Percentiles rank a stretch among this genome's conserved stretches.
Conservation (phyloP, 2,888 invertebrate genomes). For the Drosophila cyrtoloma region DNA sequence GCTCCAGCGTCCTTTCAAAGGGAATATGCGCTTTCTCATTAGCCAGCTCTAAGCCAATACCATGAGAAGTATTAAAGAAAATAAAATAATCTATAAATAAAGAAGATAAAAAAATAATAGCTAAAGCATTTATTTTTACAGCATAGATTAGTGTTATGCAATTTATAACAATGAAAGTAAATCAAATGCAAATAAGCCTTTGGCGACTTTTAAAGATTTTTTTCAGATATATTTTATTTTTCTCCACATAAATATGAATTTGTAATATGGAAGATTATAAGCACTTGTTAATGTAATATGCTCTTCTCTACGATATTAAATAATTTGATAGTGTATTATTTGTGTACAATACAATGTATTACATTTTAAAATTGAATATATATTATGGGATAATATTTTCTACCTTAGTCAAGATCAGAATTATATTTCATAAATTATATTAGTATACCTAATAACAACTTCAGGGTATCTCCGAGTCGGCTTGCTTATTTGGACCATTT, state of each 20-base stretch:
- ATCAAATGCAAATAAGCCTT: background rate
- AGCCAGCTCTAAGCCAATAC: background rate
- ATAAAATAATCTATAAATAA: background rate
- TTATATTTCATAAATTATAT: background rate
- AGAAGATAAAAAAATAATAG: background rate
- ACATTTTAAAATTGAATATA: background rate
- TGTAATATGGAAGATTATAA: background rate
- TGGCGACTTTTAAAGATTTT: background rate
- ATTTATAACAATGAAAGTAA: background rate
- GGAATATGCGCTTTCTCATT: slow-evolving; percentile 6
- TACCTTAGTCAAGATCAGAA: background rate
- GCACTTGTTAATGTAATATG: background rate
- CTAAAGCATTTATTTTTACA: background rate
- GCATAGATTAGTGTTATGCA: background rate
- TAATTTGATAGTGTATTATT: background rate
- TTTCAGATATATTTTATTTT: background rate
- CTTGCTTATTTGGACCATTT: background rate
- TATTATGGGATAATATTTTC: background rate
- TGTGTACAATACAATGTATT: background rate
- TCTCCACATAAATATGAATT: background rate
- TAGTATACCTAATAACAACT: background rate
- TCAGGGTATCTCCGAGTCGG: slow-evolving; percentile 29
- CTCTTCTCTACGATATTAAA: background rate
- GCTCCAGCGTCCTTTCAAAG: slow-evolving; percentile 13
- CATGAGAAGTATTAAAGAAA: background rate